Evolutionary conservation across 2,888 invertebrate species (phyloP), one percentile per base, ranked within the genome.

Genomic region (Saturnia japonica): DNA sequence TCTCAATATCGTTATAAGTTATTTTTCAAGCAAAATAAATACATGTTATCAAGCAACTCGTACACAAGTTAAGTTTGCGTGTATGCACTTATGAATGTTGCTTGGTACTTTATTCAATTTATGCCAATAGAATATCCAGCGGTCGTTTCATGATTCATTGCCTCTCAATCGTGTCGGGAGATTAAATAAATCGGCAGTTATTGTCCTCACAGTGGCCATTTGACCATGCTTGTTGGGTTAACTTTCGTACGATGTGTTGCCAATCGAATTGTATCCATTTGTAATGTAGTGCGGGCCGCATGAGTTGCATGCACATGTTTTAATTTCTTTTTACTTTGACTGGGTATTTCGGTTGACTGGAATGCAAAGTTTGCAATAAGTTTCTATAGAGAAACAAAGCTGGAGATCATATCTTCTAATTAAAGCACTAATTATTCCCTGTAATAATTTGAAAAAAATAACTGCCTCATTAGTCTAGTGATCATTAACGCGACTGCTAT

Each of bases 121-220:
- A 79, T 85, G 76, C 77, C 87, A 87, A 87, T 86, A 82, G 76
- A 82, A 79, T 76, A 80, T 73, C 74, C 74, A 74, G 72, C 76
- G 79, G 78, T 79, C 79, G 78, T 77, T 78, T 82, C 78, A 80
- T 87, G 85, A 88, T 88, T 88, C 84, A 86, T 86, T 86, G 87
- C 78, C 77, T 77, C 81, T 86, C 83, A 86, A 84, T 87, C 83
- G 81, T 75, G 73, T 74, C 79, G 76, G 78, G 75, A 86, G 86
- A 88, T 90, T 85, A 85, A 88, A 89, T 90, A 85, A 86, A 86
- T 85, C 82, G 81, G 77, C 79, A 75, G 77, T 81, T 80, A 82
- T 83, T 86, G 86, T 83, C 77, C 78, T 80, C 78, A 74, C 74
- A 76, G 78, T 77, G 80, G 76, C 71, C 73, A 75, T 78, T 75